phyloP scores from a whole-genome alignment of 2,113 vertebrate genomes.

The Solenodon paradoxus region DNA sequence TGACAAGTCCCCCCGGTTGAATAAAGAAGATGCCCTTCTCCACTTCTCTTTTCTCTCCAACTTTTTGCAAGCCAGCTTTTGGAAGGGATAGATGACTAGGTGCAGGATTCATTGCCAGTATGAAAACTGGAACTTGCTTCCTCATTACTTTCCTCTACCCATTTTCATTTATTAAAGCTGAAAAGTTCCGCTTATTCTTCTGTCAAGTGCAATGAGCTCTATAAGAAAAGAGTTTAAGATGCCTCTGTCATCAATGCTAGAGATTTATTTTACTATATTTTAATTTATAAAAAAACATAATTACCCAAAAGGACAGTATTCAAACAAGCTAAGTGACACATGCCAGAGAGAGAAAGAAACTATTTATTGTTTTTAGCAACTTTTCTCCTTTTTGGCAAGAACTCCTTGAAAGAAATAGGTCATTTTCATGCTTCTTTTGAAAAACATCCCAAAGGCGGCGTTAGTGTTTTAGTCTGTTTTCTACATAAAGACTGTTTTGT shows the following conservation, averaged over 20 bases:
- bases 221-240: not conserved
- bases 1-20: not conserved
- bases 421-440: constrained; percentile 46
- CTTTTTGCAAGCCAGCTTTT: not conserved
- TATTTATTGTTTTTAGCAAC: constrained; percentile 26
- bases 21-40: not conserved
- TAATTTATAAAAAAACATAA: not conserved
- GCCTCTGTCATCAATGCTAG: not conserved
- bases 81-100: not conserved
- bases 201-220: not conserved
- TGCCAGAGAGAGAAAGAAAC: not conserved
- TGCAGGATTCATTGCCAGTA: not conserved
- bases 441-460: constrained; percentile 59
- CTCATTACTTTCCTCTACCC: not conserved
- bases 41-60: not conserved
- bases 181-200: not conserved
- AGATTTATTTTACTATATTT: not conserved
- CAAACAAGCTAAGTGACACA: not conserved
- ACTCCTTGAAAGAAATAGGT: constrained; percentile 28
- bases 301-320: constrained; percentile 10
- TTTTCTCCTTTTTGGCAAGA: constrained; percentile 36
- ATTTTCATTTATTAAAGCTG: constrained; percentile 35
- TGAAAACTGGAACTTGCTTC: not conserved
- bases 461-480: constrained; percentile 61
- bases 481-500: constrained; percentile 26